phyloP scores from a whole-genome alignment of 2,113 vertebrate genomes.

The Otocyon megalotis region DNA sequence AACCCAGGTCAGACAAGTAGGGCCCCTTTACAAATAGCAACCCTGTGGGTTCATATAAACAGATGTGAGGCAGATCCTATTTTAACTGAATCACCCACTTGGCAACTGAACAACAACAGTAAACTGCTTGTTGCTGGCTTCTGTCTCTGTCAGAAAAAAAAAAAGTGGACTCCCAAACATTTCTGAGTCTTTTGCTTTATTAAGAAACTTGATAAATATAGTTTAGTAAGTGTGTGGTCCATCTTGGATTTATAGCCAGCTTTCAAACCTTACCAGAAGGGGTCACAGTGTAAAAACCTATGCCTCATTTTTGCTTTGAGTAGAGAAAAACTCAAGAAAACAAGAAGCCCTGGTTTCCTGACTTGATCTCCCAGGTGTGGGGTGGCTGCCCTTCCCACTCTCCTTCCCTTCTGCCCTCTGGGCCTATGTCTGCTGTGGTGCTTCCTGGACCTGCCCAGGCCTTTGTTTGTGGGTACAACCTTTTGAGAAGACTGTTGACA shows the following conservation, averaged over 20 bases:
- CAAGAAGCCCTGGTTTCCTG: slow-evolving; percentile 22
- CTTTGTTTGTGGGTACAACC: slow-evolving; percentile 84
- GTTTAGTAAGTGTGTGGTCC: slow-evolving; percentile 74
- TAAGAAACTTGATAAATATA: slow-evolving; percentile 85
- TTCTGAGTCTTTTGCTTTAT: slow-evolving; percentile 77
- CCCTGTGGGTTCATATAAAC: slow-evolving; percentile 26
- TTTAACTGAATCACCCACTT: slow-evolving; percentile 65
- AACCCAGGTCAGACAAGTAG: not conserved
- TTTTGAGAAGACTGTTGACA: slow-evolving; percentile 88
- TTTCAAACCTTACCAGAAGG: slow-evolving; percentile 75
- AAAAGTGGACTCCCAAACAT: slow-evolving; percentile 60
- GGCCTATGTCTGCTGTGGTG: not conserved
- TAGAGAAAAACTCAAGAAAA: slow-evolving; percentile 67
- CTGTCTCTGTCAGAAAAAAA: slow-evolving; percentile 56
- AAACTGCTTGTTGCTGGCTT: slow-evolving; percentile 74
- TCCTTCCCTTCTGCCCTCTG: slow-evolving; percentile 17
- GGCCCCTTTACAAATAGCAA: slow-evolving; percentile 43
- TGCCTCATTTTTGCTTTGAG: slow-evolving; percentile 56
- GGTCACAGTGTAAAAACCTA: slow-evolving; percentile 70
- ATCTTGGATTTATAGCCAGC: slow-evolving; percentile 71
- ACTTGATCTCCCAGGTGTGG: slow-evolving; percentile 42
- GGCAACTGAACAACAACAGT: slow-evolving; percentile 68
- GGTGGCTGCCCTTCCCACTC: not conserved
- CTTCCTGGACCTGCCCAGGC: not conserved
- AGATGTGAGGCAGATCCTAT: slow-evolving; percentile 61